Conservation (phyloP, 2,113 vertebrate species). For the Takifugu bimaculatus region DNA sequence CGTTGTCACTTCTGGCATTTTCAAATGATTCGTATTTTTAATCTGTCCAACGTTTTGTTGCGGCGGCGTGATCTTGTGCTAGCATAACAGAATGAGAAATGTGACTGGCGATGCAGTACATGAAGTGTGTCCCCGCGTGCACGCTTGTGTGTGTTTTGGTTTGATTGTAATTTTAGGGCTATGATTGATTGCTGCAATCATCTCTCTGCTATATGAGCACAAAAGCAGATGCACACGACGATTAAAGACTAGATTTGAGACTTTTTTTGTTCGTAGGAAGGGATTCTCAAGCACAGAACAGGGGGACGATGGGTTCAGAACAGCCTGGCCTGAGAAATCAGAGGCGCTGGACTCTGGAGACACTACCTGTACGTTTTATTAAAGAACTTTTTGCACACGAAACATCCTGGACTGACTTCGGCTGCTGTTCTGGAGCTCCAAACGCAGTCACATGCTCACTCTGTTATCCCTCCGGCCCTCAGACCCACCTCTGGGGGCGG, state of each 20-base stretch:
- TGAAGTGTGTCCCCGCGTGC: conserved; percentile 19
- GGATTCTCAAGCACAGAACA: conserved; percentile 48
- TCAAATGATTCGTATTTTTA: conserved; percentile 13
- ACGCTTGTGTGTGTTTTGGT: conserved; percentile 13
- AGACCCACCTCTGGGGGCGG: conserved; percentile 7
- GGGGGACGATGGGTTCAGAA: conserved; percentile 38
- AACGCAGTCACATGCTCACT: background rate
- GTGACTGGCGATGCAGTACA: conserved; percentile 37
- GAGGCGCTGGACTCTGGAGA: conserved; percentile 50
- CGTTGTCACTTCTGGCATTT: conserved; percentile 30
- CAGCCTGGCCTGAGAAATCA: conserved; percentile 42
- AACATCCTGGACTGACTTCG: conserved; percentile 28
- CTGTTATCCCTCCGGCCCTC: background rate
- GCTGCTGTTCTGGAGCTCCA: conserved; percentile 7
- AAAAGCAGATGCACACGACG: conserved; percentile 63
- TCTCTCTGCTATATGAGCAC: conserved; percentile 68
- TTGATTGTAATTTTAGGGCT: conserved; percentile 59
- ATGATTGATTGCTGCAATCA: conserved; percentile 62
- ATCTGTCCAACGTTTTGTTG: conserved; percentile 29
- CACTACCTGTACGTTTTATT: conserved; percentile 25
- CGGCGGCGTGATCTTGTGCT: conserved; percentile 40
- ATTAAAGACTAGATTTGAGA: conserved; percentile 32
- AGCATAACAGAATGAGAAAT: conserved; percentile 48
- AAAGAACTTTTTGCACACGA: conserved; percentile 50
- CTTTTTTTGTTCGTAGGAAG: conserved; percentile 23